These are phyloP conservation scores for Cariama cristata DNA, from an alignment of 2,113 vertebrate genomes.

Conservation along the genomic window DNA sequence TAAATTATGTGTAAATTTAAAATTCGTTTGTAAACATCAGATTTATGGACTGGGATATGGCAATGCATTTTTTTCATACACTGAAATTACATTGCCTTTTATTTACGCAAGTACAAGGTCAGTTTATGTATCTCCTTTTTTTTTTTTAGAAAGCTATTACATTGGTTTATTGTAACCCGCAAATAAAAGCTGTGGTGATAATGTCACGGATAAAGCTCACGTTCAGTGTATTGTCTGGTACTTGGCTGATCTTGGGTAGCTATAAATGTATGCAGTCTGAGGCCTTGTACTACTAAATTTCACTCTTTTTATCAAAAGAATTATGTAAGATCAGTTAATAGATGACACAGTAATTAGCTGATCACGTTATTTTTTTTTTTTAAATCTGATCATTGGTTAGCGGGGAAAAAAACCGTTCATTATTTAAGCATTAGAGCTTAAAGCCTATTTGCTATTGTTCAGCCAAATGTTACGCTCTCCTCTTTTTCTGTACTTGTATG, in stretches of 20 bases:
- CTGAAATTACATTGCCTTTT: not conserved
- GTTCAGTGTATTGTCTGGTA: not conserved
- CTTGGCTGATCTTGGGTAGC: not conserved
- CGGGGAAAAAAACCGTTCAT: not conserved
- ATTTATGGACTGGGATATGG: not conserved
- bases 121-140: not conserved
- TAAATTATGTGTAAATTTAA: not conserved
- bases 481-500: conserved; percentile 59
- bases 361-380: not conserved
- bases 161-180: not conserved
- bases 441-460: conserved; percentile 77
- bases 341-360: not conserved
- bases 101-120: not conserved
- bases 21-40: not conserved
- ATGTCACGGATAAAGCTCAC: not conserved
- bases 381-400: not conserved
- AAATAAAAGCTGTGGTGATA: not conserved
- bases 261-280: not conserved
- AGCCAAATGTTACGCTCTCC: conserved; percentile 62
- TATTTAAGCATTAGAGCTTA: conserved; percentile 62
- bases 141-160: not conserved
- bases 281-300: not conserved
- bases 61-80: not conserved
- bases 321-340: not conserved
- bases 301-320: not conserved